Conservation (phyloP, 2,113 vertebrate species). For the Dasyornis broadbenti region DNA sequence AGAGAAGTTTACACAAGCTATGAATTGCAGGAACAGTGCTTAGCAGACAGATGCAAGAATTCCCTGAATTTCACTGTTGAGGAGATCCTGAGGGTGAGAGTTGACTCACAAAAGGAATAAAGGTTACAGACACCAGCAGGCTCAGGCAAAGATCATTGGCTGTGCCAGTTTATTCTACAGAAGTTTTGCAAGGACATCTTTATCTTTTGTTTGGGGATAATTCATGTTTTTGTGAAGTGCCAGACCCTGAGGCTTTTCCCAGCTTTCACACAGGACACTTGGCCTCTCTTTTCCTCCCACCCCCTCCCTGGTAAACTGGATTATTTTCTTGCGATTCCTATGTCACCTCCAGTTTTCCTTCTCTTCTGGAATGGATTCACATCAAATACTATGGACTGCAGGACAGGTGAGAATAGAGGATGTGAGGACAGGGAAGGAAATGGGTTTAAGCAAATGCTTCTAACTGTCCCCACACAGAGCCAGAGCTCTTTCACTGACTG, state of each 20-base stretch:
- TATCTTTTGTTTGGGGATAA: not conserved
- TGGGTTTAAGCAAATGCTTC: not conserved
- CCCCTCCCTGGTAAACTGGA: not conserved
- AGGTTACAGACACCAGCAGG: not conserved
- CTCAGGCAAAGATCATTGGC: not conserved
- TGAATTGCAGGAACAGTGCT: not conserved
- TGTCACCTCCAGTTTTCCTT: not conserved
- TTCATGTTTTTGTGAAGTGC: not conserved
- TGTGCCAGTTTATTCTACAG: not conserved
- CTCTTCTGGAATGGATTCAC: not conserved
- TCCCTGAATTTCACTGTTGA: not conserved
- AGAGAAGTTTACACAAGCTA: not conserved
- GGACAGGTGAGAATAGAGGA: not conserved
- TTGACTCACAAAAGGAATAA: not conserved
- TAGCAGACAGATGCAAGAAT: not conserved
- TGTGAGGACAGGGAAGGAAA: not conserved
- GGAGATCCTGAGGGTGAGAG: not conserved
- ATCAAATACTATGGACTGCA: not conserved
- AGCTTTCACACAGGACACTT: not conserved
- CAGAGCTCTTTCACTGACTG: not conserved
- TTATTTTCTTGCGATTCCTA: not conserved
- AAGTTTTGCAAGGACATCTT: not conserved
- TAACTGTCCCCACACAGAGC: not conserved
- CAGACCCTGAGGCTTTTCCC: not conserved
- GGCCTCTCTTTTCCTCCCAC: not conserved